Evolutionary conservation across 2,797 vertebrate species (phyloP).

Genomic region (Pangasius krempfi): DNA sequence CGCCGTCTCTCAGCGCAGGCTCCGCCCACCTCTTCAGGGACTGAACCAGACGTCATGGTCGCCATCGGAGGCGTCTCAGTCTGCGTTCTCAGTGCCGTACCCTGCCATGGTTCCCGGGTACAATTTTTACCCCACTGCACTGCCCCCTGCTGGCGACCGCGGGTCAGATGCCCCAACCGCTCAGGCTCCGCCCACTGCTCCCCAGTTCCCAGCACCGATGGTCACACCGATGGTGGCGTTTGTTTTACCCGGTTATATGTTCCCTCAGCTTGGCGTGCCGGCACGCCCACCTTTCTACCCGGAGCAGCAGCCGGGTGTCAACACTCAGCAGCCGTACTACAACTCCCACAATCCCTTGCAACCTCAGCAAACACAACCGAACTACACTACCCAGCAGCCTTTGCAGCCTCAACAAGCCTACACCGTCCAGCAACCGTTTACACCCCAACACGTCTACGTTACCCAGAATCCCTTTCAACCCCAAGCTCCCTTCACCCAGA

Average conservation of each 20-base stretch:
- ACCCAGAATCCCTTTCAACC: constrained; percentile 49
- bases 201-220: constrained; percentile 77
- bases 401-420: constrained; percentile 66
- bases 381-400: constrained; percentile 66
- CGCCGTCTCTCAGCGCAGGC: constrained; percentile 79
- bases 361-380: constrained; percentile 66
- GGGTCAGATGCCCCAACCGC: constrained; percentile 71
- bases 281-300: constrained; percentile 75
- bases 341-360: constrained; percentile 64
- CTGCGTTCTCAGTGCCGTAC: constrained; percentile 83
- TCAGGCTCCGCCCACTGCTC: constrained; percentile 69
- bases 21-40: constrained; percentile 79
- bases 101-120: constrained; percentile 82
- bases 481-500: constrained; percentile 69
- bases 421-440: constrained; percentile 63
- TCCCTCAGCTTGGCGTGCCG: constrained; percentile 71
- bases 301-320: constrained; percentile 60
- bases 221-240: constrained; percentile 86
- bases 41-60: constrained; percentile 90
- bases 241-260: constrained; percentile 84
- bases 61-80: constrained; percentile 83
- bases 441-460: constrained; percentile 57
- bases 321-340: constrained; percentile 59
- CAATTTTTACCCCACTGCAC: constrained; percentile 76
- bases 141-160: constrained; percentile 68